Evolutionary conservation across 2,888 invertebrate species (phyloP).

Genomic region (Cephus sareptanus): DNA sequence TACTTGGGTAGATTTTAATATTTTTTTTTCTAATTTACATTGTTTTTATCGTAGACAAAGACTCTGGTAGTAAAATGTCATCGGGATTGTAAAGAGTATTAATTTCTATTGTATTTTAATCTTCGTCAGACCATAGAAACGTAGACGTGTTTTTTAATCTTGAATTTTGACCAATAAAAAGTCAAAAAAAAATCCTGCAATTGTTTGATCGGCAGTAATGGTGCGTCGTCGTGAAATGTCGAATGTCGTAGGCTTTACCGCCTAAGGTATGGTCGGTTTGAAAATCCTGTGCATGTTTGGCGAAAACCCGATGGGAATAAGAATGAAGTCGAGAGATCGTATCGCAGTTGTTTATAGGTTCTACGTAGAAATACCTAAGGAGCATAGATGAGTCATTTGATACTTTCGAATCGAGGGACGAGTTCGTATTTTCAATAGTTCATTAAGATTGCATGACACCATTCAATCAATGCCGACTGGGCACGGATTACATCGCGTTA

Average conservation of each 20-base stretch:
- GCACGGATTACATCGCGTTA: slow-evolving; percentile 31
- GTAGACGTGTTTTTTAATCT: background rate
- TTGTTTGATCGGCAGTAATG: background rate
- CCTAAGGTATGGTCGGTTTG: background rate
- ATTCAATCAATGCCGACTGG: slow-evolving; percentile 40
- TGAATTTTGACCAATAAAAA: background rate
- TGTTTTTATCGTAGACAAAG: background rate
- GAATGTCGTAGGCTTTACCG: background rate
- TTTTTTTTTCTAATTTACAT: background rate
- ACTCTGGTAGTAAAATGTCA: background rate
- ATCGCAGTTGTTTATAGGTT: background rate
- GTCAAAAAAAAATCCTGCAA: background rate
- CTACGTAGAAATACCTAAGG: background rate
- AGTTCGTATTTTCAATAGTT: slow-evolving; percentile 18
- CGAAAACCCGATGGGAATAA: background rate
- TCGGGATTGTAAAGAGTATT: background rate
- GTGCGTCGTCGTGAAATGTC: background rate
- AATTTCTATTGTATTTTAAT: background rate
- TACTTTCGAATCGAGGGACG: background rate
- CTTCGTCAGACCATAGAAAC: background rate
- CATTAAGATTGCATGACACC: slow-evolving; percentile 38
- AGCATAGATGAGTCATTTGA: background rate
- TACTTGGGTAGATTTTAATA: background rate
- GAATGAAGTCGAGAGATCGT: background rate
- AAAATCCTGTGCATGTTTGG: background rate